Evolutionary conservation across 2,797 vertebrate species (phyloP).

Genomic region (Hippopotamyrus pictus): DNA sequence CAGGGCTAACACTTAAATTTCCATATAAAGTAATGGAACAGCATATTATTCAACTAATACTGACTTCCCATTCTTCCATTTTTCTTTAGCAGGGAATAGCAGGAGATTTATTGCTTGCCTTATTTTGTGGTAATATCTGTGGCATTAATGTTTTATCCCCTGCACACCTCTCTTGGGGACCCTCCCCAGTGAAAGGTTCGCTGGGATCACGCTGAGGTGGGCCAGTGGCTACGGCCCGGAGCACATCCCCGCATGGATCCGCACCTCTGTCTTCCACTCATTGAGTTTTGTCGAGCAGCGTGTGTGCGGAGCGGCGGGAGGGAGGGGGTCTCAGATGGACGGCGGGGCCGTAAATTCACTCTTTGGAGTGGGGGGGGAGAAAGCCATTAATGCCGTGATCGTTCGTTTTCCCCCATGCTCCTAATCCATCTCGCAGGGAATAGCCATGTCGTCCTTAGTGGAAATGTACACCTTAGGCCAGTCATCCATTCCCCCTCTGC

Average conservation of each 20-base stretch:
- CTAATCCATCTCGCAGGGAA: constrained; percentile 75
- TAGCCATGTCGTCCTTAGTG: constrained; percentile 61
- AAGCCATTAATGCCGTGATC: constrained; percentile 73
- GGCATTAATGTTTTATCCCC: constrained; percentile 24
- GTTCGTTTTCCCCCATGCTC: constrained; percentile 68
- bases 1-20: constrained; percentile 55
- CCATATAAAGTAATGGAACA: constrained; percentile 66
- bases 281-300: not conserved
- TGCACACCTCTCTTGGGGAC: not conserved
- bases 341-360: constrained; percentile 12
- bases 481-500: constrained; percentile 69
- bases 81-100: constrained; percentile 44
- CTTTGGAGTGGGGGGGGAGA: constrained; percentile 36
- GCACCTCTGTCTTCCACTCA: not conserved
- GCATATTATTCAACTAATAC: constrained; percentile 62
- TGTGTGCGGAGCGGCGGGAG: not conserved
- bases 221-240: not conserved
- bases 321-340: not conserved
- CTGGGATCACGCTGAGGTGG: not conserved
- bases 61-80: constrained; percentile 46
- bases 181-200: not conserved
- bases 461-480: constrained; percentile 70
- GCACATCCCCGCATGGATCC: not conserved
- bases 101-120: constrained; percentile 57
- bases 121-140: constrained; percentile 53